Conservation (phyloP, 1,140 invertebrate species). For the Paramacrobiotus metropolitanus region DNA sequence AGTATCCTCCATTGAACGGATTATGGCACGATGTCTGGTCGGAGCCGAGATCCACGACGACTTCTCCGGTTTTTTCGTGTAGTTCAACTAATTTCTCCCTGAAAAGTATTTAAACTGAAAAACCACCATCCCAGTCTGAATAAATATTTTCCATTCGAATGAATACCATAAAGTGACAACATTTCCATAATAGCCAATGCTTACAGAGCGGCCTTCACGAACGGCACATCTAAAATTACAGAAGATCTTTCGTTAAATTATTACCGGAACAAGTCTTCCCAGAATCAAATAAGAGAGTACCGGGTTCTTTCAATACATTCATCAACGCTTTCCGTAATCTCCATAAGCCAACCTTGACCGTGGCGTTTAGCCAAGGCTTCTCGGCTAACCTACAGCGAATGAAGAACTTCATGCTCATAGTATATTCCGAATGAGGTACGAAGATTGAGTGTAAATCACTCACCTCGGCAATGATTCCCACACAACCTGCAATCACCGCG, state of each 20-base stretch:
- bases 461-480: slow-evolving; percentile 42
- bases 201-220: slow-evolving; percentile 22
- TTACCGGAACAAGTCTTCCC: too few species aligned
- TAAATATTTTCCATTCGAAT: slow-evolving; percentile 4
- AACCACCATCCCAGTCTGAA: slow-evolving; percentile 1
- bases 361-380: slow-evolving; percentile 35
- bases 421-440: too few species aligned
- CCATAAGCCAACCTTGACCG: slow-evolving; percentile 36
- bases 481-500: slow-evolving; percentile 36
- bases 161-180: slow-evolving; percentile 34
- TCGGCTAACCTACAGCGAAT: slow-evolving; percentile 24
- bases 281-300: slow-evolving; percentile 11
- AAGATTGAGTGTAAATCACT: too few species aligned
- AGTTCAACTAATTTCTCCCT: slow-evolving; percentile 34
- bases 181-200: slow-evolving; percentile 39
- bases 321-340: slow-evolving; percentile 29
- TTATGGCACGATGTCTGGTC: slow-evolving; percentile 46
- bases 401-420: slow-evolving; percentile 6
- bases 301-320: slow-evolving; percentile 27
- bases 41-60: slow-evolving; percentile 36
- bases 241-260: not conserved
- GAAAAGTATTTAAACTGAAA: slow-evolving; percentile 7
- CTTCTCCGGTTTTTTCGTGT: slow-evolving; percentile 29
- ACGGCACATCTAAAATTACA: slow-evolving; percentile 14
- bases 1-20: slow-evolving; percentile 40